Evolutionary conservation across 2,888 invertebrate genomes (phyloP).

Genomic region (Meghimatium bilineatum): DNA sequence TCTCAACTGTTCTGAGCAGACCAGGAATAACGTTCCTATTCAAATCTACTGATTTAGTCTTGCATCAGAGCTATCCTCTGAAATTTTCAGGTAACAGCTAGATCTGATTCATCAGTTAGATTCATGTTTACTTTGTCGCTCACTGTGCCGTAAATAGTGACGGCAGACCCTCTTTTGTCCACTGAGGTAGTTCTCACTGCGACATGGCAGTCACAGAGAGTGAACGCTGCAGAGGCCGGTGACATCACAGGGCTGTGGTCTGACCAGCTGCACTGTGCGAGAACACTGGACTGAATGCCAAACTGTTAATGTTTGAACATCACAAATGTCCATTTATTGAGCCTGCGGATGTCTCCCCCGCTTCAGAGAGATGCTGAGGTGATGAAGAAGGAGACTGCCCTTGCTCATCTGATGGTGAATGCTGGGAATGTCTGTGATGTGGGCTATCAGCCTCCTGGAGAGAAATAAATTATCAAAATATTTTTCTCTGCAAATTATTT

Average conservation of each 20-base stretch:
- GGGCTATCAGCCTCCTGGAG: conserved; percentile 35
- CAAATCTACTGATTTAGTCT: neutral
- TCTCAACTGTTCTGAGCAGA: neutral
- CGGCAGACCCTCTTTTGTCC: neutral
- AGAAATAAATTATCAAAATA: neutral
- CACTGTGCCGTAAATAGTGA: neutral
- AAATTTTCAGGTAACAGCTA: neutral
- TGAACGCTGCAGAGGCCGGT: neutral
- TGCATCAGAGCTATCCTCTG: neutral
- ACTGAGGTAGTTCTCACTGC: neutral
- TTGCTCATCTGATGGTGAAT: conserved; percentile 28
- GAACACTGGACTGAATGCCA: neutral
- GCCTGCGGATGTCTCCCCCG: neutral
- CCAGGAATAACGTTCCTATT: neutral
- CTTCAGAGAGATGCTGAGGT: conserved; percentile 10
- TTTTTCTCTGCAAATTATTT: neutral
- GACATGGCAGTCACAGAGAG: neutral
- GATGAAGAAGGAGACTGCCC: conserved; percentile 26
- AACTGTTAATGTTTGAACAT: neutral
- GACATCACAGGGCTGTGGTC: neutral
- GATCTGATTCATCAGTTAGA: neutral
- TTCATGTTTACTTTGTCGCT: neutral
- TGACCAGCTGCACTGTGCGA: neutral
- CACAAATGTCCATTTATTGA: conserved; percentile 38
- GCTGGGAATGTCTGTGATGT: conserved; percentile 24